Evolutionary conservation across 1,140 invertebrate species (phyloP).

Genomic region (Sinonovacula constricta): DNA sequence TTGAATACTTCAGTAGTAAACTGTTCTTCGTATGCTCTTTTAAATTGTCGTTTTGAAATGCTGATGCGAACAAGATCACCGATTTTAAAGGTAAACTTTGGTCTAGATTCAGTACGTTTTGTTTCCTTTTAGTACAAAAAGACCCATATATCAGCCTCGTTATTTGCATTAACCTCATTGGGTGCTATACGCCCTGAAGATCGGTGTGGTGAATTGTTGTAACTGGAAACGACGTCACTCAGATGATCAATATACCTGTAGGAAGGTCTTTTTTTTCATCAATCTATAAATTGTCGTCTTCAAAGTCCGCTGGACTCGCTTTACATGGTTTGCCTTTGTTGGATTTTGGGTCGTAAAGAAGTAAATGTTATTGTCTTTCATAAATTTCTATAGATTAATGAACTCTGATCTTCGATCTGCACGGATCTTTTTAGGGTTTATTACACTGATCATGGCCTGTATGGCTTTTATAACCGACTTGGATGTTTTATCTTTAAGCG

Average conservation of each 20-base stretch:
- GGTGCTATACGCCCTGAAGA: no score
- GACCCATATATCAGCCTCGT: no score
- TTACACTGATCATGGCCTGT: constrained; percentile 21
- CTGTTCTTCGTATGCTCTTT: constrained; percentile 32
- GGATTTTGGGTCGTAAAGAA: constrained; percentile 35
- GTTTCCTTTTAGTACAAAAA: no score
- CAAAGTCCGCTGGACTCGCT: constrained; percentile 42
- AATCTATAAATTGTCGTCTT: constrained; percentile 40
- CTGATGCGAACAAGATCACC: no score
- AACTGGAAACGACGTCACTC: background rate
- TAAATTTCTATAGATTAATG: constrained; percentile 22
- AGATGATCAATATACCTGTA: background rate
- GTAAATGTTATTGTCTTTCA: constrained; percentile 30
- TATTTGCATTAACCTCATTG: no score
- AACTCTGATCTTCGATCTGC: constrained; percentile 45
- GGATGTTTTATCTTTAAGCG: constrained; percentile 48
- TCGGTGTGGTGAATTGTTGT: background rate
- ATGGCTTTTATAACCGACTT: constrained; percentile 44
- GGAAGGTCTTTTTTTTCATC: background rate
- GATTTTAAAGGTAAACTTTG: no score
- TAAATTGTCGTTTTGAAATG: no score
- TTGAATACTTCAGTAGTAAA: constrained; percentile 25
- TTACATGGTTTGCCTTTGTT: constrained; percentile 42
- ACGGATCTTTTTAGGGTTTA: background rate
- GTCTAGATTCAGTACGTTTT: no score